Conservation (phyloP, 2,888 invertebrate genomes). For the Pseudoips prasinana region DNA sequence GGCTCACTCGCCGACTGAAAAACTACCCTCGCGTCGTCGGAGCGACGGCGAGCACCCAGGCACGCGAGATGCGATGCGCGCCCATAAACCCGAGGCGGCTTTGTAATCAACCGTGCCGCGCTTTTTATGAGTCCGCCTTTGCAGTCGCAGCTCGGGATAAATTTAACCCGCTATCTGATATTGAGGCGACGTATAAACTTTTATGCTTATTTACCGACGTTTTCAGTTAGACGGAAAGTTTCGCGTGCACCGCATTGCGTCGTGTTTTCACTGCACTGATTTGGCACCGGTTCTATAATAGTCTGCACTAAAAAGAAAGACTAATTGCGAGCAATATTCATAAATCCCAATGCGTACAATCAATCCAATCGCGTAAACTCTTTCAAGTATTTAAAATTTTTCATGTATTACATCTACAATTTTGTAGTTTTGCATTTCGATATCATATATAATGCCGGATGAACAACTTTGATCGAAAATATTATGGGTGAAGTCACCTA, state of each 20-base stretch:
- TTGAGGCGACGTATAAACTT: conserved; percentile 52
- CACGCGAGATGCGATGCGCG: conserved; percentile 54
- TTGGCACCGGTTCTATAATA: conserved; percentile 1
- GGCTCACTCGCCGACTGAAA: conserved; percentile 65
- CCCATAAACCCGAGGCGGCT: conserved; percentile 64
- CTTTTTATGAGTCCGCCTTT: conserved; percentile 73
- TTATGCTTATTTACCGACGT: conserved; percentile 36
- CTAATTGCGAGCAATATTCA: neutral
- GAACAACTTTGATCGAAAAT: too few species aligned
- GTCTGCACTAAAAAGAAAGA: neutral
- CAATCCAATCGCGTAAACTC: too few species aligned
- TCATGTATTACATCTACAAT: too few species aligned
- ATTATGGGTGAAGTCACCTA: too few species aligned
- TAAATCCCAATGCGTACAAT: neutral
- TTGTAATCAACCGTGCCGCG: conserved; percentile 76
- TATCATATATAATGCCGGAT: too few species aligned
- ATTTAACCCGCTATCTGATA: conserved; percentile 70
- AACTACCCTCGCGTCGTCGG: conserved; percentile 70
- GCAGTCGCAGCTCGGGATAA: conserved; percentile 65
- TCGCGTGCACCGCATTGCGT: conserved; percentile 20
- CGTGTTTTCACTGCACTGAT: conserved; percentile 4
- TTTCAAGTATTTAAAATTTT: conserved; percentile 1
- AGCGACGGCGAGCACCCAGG: conserved; percentile 41
- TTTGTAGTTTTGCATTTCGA: too few species aligned
- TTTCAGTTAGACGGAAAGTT: conserved; percentile 23